Base-by-base conservation (phyloP, 2,113 vertebrate species). In the Scolopax mira region DNA sequence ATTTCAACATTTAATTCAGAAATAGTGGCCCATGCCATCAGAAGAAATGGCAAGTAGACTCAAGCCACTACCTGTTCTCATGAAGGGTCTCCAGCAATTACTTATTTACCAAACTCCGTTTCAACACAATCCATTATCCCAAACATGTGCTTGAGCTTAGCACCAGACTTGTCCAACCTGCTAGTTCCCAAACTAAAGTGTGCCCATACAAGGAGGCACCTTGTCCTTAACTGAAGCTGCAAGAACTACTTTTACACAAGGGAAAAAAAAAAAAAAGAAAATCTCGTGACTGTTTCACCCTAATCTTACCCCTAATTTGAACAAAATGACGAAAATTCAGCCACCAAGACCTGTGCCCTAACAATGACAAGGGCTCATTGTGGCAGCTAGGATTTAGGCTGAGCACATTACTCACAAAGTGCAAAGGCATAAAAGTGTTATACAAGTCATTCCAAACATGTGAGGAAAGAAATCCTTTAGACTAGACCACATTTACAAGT, bases 401-500 rank as follows among this genome's bases (percentile, higher is more conserved):
- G 41, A 66, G 49, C 22, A 48, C 7, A 15, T 75, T 74, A 30
- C 15, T 71, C 35, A 58, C 12, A 10, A 89, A 60, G 21, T 81
- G 27, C 19, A 41, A n/a, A 69, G 13, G 9, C 23, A 39, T 28
- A 37, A 62, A 31, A 21, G 7, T 28, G 70, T 80, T 39, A 48
- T 58, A 12, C 1, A 48, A 33, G 35, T 31, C 14, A 70, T 73
- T 69, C 22, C 6, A 3, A 88, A 62, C 0, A 0, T 23, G 14
- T 42, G 37, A 65, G 8, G 11, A 80, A 77, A 6, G 70, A 73
- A 84, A 73, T 31, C 6, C 6, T 60, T 92, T 35, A 9, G 31
- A 19, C 7, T 58, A 79, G 21, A 60, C 28, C 28, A 81, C 6
- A 30, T 4, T 49, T 49, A 25, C 0, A 69, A 81, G 41, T 49